Evolutionary conservation across 1,140 invertebrate genomes (phyloP), one percentile per base, ranked within the genome.

Genomic region (Polypedilum vanderplanki): DNA sequence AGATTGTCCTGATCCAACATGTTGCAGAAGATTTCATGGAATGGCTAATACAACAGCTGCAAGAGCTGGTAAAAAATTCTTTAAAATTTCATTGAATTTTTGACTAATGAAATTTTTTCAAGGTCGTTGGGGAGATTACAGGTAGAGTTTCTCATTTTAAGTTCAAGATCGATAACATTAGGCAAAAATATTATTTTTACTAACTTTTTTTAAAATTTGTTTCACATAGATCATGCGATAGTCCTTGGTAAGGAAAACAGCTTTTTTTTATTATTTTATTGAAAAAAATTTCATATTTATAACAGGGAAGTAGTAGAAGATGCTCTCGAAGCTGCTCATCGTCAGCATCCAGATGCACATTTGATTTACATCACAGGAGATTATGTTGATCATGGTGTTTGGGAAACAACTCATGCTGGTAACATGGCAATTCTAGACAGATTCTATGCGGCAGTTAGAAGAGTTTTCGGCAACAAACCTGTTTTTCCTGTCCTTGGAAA

Each of bases 301-400:
- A n/a, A n/a, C n/a, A n/a, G n/a, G 83, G 86, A 88, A 79, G 82
- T 88, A 0, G 85, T 91, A 22, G 84, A 88, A 22, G 86, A 91
- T 78, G 83, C 85, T 22, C 80, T 90, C 73, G 81, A 87, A 64
- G 83, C 85, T 24, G 84, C 90, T 7, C 81, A 81, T 20, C 79
- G 80, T 12, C 83, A 81, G 5, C 86, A 90, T 78, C 75, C 79
- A 57, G 74, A 70, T 70, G 65, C 65, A 74, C 90, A 93, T 75
- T 87, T 88, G 20, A 85, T 96, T 75, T 91, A 94, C 78, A 94
- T 93, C 82, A 94, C 94, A 22, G 94, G 94, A 7, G 94, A 96
- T 79, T 85, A 93, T 3, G 88, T 94, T 73, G 88, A 93, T 76
- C 94, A 97, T 79, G 89, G 90, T 78, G 85, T 94, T 20, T 96